A percentile compares a stretch with the other conserved stretches of the same genome.
Evolutionary conservation across 2,113 vertebrate species (phyloP).

Genomic region (Mormyrus iriodes): DNA sequence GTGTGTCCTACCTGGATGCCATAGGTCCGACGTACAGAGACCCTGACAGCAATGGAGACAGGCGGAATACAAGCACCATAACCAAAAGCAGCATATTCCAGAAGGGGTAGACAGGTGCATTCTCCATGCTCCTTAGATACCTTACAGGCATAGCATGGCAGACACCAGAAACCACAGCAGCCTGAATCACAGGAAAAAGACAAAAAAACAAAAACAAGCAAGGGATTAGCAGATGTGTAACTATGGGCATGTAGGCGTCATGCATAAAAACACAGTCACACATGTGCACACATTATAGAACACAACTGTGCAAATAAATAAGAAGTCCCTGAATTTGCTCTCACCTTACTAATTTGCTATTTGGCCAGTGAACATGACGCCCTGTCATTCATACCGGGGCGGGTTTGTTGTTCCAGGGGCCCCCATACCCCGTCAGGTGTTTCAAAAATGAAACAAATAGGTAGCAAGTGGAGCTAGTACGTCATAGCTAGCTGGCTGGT

Average conservation of each 20-base stretch:
- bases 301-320: neutral
- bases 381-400: neutral
- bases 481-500: neutral
- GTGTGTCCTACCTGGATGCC: conserved; percentile 52
- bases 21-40: conserved; percentile 57
- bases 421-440: neutral
- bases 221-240: neutral
- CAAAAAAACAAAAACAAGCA: neutral
- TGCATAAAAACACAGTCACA: neutral
- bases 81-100: conserved; percentile 41
- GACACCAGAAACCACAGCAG: conserved; percentile 59
- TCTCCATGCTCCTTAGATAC: conserved; percentile 42
- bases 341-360: neutral
- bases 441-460: neutral
- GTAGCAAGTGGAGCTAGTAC: neutral
- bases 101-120: conserved; percentile 58
- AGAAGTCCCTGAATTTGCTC: neutral
- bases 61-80: conserved; percentile 25
- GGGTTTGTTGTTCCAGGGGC: neutral
- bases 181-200: conserved; percentile 35
- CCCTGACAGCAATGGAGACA: conserved; percentile 51
- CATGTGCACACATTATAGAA: neutral
- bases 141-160: conserved; percentile 56
- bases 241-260: neutral
- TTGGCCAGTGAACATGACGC: neutral